These are phyloP conservation scores for Agrochola litura DNA, from an alignment of 2,888 invertebrate genomes.

Conservation along the genomic window DNA sequence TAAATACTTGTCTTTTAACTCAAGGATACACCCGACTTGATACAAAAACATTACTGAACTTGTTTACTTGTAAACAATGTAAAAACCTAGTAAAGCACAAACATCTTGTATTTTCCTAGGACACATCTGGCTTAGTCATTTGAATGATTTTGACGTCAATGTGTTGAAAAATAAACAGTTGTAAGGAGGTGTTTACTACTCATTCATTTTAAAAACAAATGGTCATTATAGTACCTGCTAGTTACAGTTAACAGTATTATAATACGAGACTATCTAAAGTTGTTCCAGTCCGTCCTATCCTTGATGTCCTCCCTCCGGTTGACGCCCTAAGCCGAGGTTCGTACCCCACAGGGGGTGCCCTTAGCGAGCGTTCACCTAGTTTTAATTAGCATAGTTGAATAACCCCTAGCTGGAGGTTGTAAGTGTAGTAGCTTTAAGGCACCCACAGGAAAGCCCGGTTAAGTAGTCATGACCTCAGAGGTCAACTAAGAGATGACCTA, in stretches of 20 bases:
- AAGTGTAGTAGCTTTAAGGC: no score
- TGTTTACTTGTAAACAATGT: background rate
- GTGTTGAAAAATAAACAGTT: constrained; percentile 7
- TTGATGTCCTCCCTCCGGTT: no score
- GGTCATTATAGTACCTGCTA: background rate
- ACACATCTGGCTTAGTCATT: constrained; percentile 3
- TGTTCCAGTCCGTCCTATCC: no score
- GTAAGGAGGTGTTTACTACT: constrained; percentile 10
- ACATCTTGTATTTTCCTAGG: constrained; percentile 16
- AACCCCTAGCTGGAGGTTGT: no score
- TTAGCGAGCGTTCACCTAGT: no score
- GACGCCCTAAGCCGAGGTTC: no score
- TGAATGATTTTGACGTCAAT: constrained; percentile 28
- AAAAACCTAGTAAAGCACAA: background rate
- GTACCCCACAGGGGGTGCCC: no score
- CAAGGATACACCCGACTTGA: no score
- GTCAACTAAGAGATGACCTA: no score
- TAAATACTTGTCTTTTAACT: background rate
- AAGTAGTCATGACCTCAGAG: no score
- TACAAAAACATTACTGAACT: background rate
- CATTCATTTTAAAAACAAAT: constrained; percentile 4
- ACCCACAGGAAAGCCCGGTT: no score
- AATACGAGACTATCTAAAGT: background rate
- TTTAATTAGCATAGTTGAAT: no score
- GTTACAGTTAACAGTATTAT: background rate